phyloP scores from a whole-genome alignment of 2,888 invertebrate genomes.

The Agrochola macilenta region DNA sequence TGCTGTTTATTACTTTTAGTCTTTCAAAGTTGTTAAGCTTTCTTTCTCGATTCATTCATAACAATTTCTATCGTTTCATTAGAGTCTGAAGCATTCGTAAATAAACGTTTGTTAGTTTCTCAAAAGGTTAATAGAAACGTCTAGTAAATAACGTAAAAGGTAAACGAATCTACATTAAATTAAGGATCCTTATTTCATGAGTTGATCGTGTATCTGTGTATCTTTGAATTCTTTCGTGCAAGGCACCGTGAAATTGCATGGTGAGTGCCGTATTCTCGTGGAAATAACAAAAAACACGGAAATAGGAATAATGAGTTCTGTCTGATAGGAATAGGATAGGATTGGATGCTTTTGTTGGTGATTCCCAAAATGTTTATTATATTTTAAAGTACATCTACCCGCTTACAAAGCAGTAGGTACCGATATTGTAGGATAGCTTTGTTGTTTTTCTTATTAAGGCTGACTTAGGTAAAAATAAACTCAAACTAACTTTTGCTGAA shows the following conservation, averaged over 20 bases:
- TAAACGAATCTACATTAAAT: slow-evolving; percentile 50
- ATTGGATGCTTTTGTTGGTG: slow-evolving; percentile 66
- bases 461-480: background rate
- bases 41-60: slow-evolving; percentile 15
- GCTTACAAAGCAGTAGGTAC: slow-evolving; percentile 23
- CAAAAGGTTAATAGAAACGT: slow-evolving; percentile 4
- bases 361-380: slow-evolving; percentile 61
- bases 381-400: slow-evolving; percentile 54
- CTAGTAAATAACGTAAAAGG: slow-evolving; percentile 26
- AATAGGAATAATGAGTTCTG: slow-evolving; percentile 69
- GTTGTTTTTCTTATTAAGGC: slow-evolving; percentile 15
- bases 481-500: background rate
- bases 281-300: slow-evolving; percentile 68
- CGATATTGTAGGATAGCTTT: background rate
- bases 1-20: slow-evolving; percentile 34
- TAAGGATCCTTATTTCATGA: slow-evolving; percentile 62
- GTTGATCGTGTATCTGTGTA: slow-evolving; percentile 65
- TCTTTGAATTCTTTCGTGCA: slow-evolving; percentile 71
- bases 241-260: slow-evolving; percentile 75
- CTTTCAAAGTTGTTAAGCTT: slow-evolving; percentile 31
- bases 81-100: background rate
- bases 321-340: slow-evolving; percentile 61
- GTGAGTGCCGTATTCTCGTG: slow-evolving; percentile 66
- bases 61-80: slow-evolving; percentile 12
- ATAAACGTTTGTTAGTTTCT: slow-evolving; percentile 2